Percentiles rank a stretch among this genome's conserved stretches.
These are phyloP conservation scores for Odontomachus brunneus DNA, from an alignment of 1,140 invertebrate genomes.

Conservation along the genomic window DNA sequence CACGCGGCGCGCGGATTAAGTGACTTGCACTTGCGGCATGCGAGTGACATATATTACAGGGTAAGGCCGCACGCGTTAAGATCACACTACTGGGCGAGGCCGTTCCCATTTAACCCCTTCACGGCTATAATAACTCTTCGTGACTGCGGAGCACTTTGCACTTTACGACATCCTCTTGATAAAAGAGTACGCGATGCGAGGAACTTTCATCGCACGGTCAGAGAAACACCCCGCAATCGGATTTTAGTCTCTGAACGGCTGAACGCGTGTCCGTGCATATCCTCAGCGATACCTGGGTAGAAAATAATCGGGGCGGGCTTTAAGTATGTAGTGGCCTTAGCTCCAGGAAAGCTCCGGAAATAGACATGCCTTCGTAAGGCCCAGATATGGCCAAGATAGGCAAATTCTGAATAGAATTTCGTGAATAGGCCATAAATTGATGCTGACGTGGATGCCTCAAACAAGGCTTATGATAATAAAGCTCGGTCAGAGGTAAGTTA, in stretches of 20 bases:
- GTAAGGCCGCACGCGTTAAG: conserved; percentile 27
- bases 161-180: conserved; percentile 21
- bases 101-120: background rate
- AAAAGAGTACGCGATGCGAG: background rate
- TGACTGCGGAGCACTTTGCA: background rate
- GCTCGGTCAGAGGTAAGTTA: too few species aligned
- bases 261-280: too few species aligned
- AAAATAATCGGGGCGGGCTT: too few species aligned
- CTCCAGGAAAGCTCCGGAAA: too few species aligned
- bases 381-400: too few species aligned
- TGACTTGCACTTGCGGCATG: conserved; percentile 36
- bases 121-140: conserved; percentile 19
- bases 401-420: too few species aligned
- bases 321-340: too few species aligned
- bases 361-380: too few species aligned
- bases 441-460: too few species aligned
- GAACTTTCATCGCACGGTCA: background rate
- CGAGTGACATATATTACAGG: conserved; percentile 40
- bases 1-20: conserved; percentile 19
- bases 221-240: background rate
- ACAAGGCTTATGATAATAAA: too few species aligned
- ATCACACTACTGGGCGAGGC: conserved; percentile 1
- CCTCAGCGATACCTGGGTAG: too few species aligned
- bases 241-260: conserved; percentile 6
- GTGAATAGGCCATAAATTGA: too few species aligned